A percentile compares a stretch with the other conserved stretches of the same genome.
These are phyloP conservation scores for Leptonema lineaticorne DNA, from an alignment of 1,140 invertebrate species.

Conservation along the genomic window DNA sequence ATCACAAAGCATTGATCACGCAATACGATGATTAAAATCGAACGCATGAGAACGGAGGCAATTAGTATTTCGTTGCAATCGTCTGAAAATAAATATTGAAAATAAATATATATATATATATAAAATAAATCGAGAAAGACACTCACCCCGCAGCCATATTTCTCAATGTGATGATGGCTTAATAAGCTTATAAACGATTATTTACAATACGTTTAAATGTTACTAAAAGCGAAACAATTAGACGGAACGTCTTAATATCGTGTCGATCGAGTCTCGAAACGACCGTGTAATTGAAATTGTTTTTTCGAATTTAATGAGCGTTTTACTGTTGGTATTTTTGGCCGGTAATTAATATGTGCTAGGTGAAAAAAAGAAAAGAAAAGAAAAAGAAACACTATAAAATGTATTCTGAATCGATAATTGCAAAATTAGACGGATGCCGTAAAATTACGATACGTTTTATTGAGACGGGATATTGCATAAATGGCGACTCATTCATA, in stretches of 20 bases:
- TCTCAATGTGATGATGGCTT: slow-evolving; percentile 12
- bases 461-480: slow-evolving; percentile 11
- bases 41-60: slow-evolving; percentile 8
- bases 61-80: slow-evolving; percentile 14
- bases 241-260: slow-evolving; percentile 16
- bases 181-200: slow-evolving; percentile 14
- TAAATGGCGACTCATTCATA: slow-evolving; percentile 8
- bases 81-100: no score
- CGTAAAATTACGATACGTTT: slow-evolving; percentile 10
- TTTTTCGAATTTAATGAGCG: no score
- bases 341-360: not conserved
- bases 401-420: slow-evolving; percentile 6
- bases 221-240: not conserved
- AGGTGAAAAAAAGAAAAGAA: not conserved
- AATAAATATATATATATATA: no score
- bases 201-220: slow-evolving; percentile 7
- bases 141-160: slow-evolving; percentile 2
- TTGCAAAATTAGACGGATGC: slow-evolving; percentile 19
- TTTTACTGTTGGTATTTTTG: no score
- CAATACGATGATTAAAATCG: slow-evolving; percentile 25
- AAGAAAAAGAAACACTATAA: not conserved
- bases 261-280: not conserved
- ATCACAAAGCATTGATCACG: slow-evolving; percentile 18
- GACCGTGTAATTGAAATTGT: no score
- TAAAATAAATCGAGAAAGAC: no score